Evolutionary conservation across 1,140 invertebrate species (phyloP), one percentile per base, ranked within the genome.

Genomic region (Ericerus pela): DNA sequence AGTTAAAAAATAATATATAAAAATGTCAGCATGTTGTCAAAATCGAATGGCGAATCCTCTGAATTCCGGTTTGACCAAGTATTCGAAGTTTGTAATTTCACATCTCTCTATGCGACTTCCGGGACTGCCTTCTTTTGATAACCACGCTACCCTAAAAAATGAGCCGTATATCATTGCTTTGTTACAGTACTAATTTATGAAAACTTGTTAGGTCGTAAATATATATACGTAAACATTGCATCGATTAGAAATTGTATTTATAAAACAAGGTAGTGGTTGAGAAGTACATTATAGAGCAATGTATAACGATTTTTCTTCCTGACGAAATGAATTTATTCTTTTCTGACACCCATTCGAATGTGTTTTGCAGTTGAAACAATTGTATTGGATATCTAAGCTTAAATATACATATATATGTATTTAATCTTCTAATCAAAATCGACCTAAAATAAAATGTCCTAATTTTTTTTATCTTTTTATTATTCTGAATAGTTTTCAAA

Each of bases 1-100:
- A n/a, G n/a, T n/a, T n/a, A n/a, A n/a, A n/a, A n/a, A n/a, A n/a
- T n/a, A n/a, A n/a, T n/a, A n/a, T n/a, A n/a, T n/a, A n/a, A n/a
- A n/a, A n/a, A n/a, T n/a, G n/a, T n/a, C n/a, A n/a, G n/a, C n/a
- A n/a, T n/a, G n/a, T n/a, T n/a, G 41, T 79, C 73, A 91, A 73
- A 91, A 91, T 62, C 88, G 75, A 71, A 91, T 84, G 51, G 76
- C 80, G 66, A 89, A 93, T 59, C 80, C 80, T 64, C 78, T 77
- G 68, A 87, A 89, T 55, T 86, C 84, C 58, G 79, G 76, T 62
- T 78, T 76, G n/a, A 79, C 75, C 20, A 89, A 72, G 62, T 80
- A 84, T 64, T 85, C 80, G 77, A 82, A 84, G 67, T 90, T 89
- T 41, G 75, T 76, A 24, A 91, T 74, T 59, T 89, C 84, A 63